A percentile compares a stretch with the other conserved stretches of the same genome.
Evolutionary conservation across 2,113 vertebrate species (phyloP).

Genomic region (Dipodomys merriami): DNA sequence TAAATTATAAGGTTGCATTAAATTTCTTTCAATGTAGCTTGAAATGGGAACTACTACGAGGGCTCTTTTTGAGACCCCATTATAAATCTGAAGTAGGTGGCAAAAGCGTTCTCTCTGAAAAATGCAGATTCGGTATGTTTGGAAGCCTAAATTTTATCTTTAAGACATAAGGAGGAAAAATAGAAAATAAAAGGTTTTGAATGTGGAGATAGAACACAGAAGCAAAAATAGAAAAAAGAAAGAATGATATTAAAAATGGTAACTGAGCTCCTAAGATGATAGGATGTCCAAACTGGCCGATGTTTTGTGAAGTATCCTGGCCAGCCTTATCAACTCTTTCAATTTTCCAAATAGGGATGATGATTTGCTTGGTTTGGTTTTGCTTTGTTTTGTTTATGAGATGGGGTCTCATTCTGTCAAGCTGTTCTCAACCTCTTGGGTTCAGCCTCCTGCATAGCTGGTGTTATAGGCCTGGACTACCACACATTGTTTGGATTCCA

Average conservation of each 20-base stretch:
- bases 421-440: background rate
- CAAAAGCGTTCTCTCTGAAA: conserved; percentile 49
- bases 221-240: background rate
- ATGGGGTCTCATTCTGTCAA: background rate
- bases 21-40: conserved; percentile 73
- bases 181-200: background rate
- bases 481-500: no score
- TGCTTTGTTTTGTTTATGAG: background rate
- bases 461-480: background rate
- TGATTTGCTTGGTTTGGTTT: background rate
- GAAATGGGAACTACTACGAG: conserved; percentile 73
- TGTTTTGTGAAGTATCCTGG: background rate
- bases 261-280: background rate
- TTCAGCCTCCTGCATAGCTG: background rate
- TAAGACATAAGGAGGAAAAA: background rate
- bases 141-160: background rate
- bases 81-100: conserved; percentile 34
- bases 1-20: no score
- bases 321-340: background rate
- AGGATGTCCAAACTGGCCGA: background rate
- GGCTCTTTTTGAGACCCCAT: conserved; percentile 51
- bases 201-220: background rate
- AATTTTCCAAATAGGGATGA: background rate
- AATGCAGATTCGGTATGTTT: conserved; percentile 56
- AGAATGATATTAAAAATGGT: background rate